A percentile compares a stretch with the other conserved stretches of the same genome.
Conservation (phyloP, 2,113 vertebrate species). For the Erythrocercus mccallii region DNA sequence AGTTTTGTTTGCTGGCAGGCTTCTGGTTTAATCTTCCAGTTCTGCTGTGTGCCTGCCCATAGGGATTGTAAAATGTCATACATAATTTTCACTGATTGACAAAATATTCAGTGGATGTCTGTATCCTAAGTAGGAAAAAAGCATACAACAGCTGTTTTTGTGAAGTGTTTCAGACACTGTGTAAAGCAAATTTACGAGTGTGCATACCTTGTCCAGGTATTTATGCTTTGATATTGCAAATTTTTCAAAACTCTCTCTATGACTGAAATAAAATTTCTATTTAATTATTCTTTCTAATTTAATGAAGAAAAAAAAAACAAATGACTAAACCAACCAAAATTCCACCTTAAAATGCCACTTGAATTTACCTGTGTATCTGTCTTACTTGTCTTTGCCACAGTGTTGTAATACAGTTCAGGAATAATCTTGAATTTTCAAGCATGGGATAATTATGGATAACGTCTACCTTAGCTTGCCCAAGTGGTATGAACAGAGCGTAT, state of each 20-base stretch:
- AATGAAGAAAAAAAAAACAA: background rate
- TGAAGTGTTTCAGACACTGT: background rate
- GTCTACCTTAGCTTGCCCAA: background rate
- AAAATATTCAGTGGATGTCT: background rate
- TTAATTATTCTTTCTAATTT: background rate
- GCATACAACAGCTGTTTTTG: background rate
- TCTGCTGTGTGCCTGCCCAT: background rate
- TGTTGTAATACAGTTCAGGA: background rate
- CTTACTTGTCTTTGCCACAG: background rate
- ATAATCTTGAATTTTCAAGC: background rate
- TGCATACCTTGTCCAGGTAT: background rate
- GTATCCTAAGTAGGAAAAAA: background rate
- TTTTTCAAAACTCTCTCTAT: background rate
- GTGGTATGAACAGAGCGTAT: background rate
- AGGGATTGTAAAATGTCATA: background rate
- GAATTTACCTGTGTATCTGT: background rate
- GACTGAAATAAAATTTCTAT: background rate
- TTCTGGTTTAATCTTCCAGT: background rate
- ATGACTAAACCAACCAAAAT: background rate
- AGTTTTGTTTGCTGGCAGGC: background rate
- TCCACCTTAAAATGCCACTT: background rate
- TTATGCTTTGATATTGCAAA: background rate
- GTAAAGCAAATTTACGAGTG: background rate
- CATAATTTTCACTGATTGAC: background rate
- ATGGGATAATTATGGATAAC: background rate